These are phyloP conservation scores for Forbesichthys agassizii DNA, from an alignment of 2,113 vertebrate genomes.

Conservation along the genomic window DNA sequence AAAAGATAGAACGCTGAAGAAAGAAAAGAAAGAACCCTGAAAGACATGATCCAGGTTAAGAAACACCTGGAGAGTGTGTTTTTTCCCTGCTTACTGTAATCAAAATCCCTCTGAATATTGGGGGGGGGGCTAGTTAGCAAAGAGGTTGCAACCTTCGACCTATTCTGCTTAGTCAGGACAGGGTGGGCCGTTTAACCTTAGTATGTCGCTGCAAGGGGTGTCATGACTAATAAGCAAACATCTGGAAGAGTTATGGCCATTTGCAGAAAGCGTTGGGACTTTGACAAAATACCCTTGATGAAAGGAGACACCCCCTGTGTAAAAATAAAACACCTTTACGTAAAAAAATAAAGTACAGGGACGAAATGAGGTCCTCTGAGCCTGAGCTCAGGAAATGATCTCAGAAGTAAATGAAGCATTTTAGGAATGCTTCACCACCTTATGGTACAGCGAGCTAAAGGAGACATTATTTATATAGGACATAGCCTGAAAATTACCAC, in stretches of 20 bases:
- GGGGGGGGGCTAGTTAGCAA: slow-evolving; percentile 62
- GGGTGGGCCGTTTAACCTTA: slow-evolving; percentile 64
- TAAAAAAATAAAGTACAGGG: slow-evolving; percentile 43
- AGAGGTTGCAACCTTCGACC: slow-evolving; percentile 66
- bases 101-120: slow-evolving; percentile 53
- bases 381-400: slow-evolving; percentile 58
- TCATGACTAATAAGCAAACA: slow-evolving; percentile 73
- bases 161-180: slow-evolving; percentile 64
- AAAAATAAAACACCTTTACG: slow-evolving; percentile 63
- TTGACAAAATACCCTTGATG: slow-evolving; percentile 58
- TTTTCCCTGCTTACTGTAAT: slow-evolving; percentile 30
- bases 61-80: slow-evolving; percentile 64
- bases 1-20: too few relatives aligned
- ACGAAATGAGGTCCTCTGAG: slow-evolving; percentile 30
- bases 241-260: slow-evolving; percentile 74
- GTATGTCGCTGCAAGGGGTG: slow-evolving; percentile 47
- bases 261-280: slow-evolving; percentile 56
- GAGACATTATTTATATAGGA: slow-evolving; percentile 50
- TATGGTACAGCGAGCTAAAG: slow-evolving; percentile 53
- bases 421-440: slow-evolving; percentile 62
- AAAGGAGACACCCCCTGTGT: slow-evolving; percentile 61
- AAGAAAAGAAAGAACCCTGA: too few relatives aligned
- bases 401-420: slow-evolving; percentile 65
- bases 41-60: background rate
- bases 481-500: too few relatives aligned